A percentile compares a stretch with the other conserved stretches of the same genome.
phyloP scores from a whole-genome alignment of 30 jellyfish, hydroid and myxozoan genomes.

The Mastigias papua region DNA sequence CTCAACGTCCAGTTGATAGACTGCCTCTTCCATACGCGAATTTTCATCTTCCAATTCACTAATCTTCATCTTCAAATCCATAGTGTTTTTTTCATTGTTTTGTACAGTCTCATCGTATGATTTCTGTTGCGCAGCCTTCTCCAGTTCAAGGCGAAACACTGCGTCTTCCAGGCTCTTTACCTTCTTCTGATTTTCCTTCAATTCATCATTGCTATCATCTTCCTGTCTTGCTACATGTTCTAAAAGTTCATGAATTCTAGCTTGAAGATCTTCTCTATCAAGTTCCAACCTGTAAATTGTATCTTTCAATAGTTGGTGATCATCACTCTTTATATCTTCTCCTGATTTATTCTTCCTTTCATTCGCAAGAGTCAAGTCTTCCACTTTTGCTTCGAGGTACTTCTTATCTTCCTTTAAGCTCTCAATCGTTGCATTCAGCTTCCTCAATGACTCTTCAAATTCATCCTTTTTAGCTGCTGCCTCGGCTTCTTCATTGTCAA shows the following conservation, averaged over 20 bases:
- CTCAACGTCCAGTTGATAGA: conserved; percentile 49
- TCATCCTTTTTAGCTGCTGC: conserved; percentile 16
- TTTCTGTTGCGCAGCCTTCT: conserved; percentile 43
- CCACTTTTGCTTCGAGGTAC: conserved; percentile 8
- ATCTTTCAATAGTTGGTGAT: conserved; percentile 27
- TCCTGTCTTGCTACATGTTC: not conserved
- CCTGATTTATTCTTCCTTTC: not conserved
- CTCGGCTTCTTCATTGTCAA: conserved; percentile 20
- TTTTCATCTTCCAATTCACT: conserved; percentile 44
- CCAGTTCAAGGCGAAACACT: conserved; percentile 42
- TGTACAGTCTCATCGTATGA: not conserved
- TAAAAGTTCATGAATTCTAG: conserved; percentile 27
- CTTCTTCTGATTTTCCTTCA: conserved; percentile 25
- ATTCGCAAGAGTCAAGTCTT: conserved; percentile 12
- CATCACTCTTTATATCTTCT: conserved; percentile 12
- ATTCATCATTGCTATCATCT: not conserved
- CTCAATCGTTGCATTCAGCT: conserved; percentile 35
- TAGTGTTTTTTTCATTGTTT: not conserved
- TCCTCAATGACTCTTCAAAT: conserved; percentile 25
- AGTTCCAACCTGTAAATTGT: conserved; percentile 50
- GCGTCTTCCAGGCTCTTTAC: conserved; percentile 38
- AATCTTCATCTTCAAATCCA: conserved; percentile 16
- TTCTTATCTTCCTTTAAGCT: conserved; percentile 37
- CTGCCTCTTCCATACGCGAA: conserved; percentile 50
- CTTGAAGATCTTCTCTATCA: conserved; percentile 48